phyloP scores from a whole-genome alignment of 2,797 vertebrate genomes.

The Clarias laeviceps region DNA sequence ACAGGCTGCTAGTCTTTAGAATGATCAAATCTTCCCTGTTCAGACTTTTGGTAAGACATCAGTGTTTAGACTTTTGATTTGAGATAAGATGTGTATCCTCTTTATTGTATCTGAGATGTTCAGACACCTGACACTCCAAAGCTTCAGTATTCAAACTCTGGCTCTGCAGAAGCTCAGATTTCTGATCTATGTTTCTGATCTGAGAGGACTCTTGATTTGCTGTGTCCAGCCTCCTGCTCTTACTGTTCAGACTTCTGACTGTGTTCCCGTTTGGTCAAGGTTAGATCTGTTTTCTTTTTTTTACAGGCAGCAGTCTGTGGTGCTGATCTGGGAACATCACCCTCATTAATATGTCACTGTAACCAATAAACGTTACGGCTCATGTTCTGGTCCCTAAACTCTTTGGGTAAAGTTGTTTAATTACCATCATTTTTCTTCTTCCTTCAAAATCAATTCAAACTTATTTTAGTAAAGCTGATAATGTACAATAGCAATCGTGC shows the following conservation, averaged over 20 bases:
- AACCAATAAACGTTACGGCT: not conserved
- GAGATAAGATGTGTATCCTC: too few species aligned
- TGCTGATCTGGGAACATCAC: not conserved
- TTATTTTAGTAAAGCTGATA: conserved; percentile 18
- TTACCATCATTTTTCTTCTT: not conserved
- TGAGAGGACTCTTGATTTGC: not conserved
- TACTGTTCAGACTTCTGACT: not conserved
- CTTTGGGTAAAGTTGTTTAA: not conserved
- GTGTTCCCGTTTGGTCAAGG: too few species aligned
- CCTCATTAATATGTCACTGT: not conserved
- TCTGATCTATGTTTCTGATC: not conserved
- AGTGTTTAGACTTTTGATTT: too few species aligned
- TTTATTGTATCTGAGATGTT: too few species aligned
- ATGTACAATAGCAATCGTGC: not conserved
- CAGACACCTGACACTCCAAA: too few species aligned
- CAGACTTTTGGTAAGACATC: too few species aligned
- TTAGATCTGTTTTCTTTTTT: not conserved
- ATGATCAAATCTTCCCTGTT: too few species aligned
- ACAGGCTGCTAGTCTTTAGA: too few species aligned
- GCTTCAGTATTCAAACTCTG: too few species aligned
- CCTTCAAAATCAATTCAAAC: not conserved
- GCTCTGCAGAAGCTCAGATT: too few species aligned
- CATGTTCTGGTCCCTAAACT: not conserved
- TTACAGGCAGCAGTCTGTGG: not conserved
- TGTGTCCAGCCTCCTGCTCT: too few species aligned